phyloP scores from a whole-genome alignment of 2,888 invertebrate genomes.

The Dasysyrphus albostriatus region DNA sequence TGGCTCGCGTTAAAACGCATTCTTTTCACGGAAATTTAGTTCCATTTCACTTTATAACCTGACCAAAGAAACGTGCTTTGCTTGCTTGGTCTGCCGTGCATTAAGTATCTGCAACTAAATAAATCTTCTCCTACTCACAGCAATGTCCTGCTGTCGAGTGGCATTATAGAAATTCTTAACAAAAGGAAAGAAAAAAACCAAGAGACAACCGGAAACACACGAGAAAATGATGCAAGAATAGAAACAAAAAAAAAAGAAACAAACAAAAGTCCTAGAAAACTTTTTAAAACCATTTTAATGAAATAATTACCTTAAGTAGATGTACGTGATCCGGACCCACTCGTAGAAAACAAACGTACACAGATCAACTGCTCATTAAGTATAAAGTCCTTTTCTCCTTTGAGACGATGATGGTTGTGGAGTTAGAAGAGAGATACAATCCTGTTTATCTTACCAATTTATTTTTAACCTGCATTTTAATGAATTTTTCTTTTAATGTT shows the following conservation, averaged over 20 bases:
- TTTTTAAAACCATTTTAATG: conserved; percentile 74
- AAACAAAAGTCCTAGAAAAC: conserved; percentile 23
- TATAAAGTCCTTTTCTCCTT: conserved; percentile 29
- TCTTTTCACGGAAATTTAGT: conserved; percentile 73
- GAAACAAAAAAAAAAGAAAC: conserved; percentile 19
- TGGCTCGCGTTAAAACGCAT: conserved; percentile 63
- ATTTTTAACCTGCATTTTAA: conserved; percentile 64
- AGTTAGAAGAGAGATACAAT: conserved; percentile 11
- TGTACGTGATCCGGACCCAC: conserved; percentile 68
- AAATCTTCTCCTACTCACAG: conserved; percentile 53
- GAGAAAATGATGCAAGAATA: conserved; percentile 31
- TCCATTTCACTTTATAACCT: conserved; percentile 63
- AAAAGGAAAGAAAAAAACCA: conserved; percentile 38
- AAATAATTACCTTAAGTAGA: conserved; percentile 76
- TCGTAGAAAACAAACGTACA: conserved; percentile 33
- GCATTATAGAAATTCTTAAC: conserved; percentile 8
- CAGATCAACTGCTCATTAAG: conserved; percentile 18
- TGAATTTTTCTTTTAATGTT: conserved; percentile 50
- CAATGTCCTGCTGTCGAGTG: conserved; percentile 43
- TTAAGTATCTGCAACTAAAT: conserved; percentile 74
- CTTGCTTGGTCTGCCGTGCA: conserved; percentile 55
- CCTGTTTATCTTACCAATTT: conserved; percentile 68
- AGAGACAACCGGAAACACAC: conserved; percentile 64
- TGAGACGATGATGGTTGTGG: background rate
- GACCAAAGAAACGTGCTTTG: conserved; percentile 60